Conservation (phyloP, 2,888 invertebrate species). For the Aromia moschata region DNA sequence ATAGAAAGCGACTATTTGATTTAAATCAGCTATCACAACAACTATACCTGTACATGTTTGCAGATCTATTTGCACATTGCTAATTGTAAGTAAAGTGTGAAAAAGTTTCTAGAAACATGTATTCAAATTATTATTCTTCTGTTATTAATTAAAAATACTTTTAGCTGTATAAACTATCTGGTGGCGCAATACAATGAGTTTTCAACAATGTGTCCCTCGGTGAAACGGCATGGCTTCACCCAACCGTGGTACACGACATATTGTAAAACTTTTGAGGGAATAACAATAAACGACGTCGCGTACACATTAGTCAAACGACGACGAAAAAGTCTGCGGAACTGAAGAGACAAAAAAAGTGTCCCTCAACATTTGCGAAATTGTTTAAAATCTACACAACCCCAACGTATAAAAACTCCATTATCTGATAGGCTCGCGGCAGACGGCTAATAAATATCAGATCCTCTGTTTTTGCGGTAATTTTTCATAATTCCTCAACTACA, state of each 20-base stretch:
- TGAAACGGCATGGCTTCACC: no score
- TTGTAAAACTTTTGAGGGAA: neutral
- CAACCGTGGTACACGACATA: neutral
- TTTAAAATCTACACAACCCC: neutral
- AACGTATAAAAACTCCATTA: neutral
- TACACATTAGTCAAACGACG: neutral
- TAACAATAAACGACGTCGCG: neutral
- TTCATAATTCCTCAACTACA: constrained; percentile 2
- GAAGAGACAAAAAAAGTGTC: neutral
- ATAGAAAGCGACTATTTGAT: no score
- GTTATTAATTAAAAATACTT: no score
- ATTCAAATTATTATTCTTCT: no score
- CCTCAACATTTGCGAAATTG: neutral
- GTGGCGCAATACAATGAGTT: no score
- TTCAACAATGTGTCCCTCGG: no score
- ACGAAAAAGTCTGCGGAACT: neutral
- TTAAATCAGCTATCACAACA: no score
- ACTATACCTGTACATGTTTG: no score
- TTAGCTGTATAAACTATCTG: no score
- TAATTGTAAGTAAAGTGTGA: no score
- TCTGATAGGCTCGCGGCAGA: neutral
- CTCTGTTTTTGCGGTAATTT: neutral
- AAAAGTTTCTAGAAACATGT: no score
- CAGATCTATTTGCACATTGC: no score
- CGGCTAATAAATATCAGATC: neutral